A percentile compares a stretch with the other conserved stretches of the same genome.
phyloP scores from a whole-genome alignment of 1,140 invertebrate genomes.

The Drosophila ogumai region DNA sequence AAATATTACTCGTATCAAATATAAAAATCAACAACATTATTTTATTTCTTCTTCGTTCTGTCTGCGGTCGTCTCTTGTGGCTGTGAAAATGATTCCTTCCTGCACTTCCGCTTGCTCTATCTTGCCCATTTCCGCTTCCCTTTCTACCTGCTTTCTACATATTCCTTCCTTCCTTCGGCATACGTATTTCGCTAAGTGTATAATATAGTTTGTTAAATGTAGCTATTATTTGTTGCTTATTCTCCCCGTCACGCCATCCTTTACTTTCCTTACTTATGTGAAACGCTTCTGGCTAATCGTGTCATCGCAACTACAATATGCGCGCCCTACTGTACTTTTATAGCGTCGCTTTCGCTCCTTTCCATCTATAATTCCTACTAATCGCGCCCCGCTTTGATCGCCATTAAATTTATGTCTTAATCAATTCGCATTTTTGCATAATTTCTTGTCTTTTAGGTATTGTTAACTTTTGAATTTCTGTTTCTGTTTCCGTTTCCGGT shows the following conservation, averaged over 20 bases:
- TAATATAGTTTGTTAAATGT: constrained; percentile 77
- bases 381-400: constrained; percentile 44
- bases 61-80: constrained; percentile 69
- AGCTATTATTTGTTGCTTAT: constrained; percentile 74
- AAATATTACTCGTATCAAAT: constrained; percentile 85
- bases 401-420: constrained; percentile 75
- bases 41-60: constrained; percentile 40
- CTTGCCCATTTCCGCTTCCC: constrained; percentile 20
- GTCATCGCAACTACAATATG: constrained; percentile 77
- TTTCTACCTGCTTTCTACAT: constrained; percentile 26
- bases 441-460: constrained; percentile 83
- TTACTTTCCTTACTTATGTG: constrained; percentile 26
- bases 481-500: constrained; percentile 44
- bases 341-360: constrained; percentile 27
- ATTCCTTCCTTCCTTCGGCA: constrained; percentile 20
- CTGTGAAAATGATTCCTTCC: constrained; percentile 70
- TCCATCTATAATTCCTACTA: constrained; percentile 37
- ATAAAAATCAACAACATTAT: constrained; percentile 85
- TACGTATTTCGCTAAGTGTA: constrained; percentile 76
- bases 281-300: constrained; percentile 60
- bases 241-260: constrained; percentile 14
- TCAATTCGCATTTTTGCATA: constrained; percentile 79
- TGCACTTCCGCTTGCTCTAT: constrained; percentile 8
- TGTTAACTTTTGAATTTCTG: constrained; percentile 84
- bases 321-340: constrained; percentile 69